Conservation (phyloP, 2,888 invertebrate genomes). For the Philopedon plagiatum region DNA sequence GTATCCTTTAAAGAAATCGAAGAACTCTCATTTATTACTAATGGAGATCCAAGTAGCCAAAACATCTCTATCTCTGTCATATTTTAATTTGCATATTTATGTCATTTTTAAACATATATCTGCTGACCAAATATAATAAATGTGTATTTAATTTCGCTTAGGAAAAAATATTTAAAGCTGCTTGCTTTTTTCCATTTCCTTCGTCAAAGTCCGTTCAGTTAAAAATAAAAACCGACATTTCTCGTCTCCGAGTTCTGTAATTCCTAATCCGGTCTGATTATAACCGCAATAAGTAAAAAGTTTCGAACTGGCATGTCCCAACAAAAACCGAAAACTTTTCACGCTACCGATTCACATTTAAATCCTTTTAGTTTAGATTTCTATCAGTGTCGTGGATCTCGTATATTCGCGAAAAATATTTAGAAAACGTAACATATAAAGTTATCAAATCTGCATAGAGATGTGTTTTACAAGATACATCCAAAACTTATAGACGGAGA, state of each 20-base stretch:
- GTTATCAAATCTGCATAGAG: too few relatives aligned
- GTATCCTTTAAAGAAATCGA: background rate
- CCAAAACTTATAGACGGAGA: too few relatives aligned
- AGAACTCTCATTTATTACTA: background rate
- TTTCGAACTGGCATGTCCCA: constrained; percentile 37
- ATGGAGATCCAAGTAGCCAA: background rate
- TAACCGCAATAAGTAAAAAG: constrained; percentile 47
- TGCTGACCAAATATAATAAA: constrained; percentile 1
- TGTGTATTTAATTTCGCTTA: constrained; percentile 9
- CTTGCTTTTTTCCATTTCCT: constrained; percentile 16
- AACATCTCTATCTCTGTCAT: background rate
- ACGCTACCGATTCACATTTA: constrained; percentile 36
- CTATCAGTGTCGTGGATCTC: constrained; percentile 23
- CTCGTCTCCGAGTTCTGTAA: constrained; percentile 33
- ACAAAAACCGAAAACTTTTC: constrained; percentile 42
- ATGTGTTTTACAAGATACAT: too few relatives aligned
- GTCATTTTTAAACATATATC: background rate
- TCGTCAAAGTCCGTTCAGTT: constrained; percentile 28
- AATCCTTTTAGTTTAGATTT: constrained; percentile 38
- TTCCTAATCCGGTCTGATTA: constrained; percentile 40
- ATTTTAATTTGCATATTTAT: constrained; percentile 15
- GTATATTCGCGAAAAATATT: too few relatives aligned
- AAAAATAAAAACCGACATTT: constrained; percentile 35
- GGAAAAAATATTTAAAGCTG: constrained; percentile 10
- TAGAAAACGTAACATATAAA: too few relatives aligned